These are phyloP conservation scores for Anguilla anguilla DNA, from an alignment of 2,797 vertebrate genomes.

Conservation along the genomic window DNA sequence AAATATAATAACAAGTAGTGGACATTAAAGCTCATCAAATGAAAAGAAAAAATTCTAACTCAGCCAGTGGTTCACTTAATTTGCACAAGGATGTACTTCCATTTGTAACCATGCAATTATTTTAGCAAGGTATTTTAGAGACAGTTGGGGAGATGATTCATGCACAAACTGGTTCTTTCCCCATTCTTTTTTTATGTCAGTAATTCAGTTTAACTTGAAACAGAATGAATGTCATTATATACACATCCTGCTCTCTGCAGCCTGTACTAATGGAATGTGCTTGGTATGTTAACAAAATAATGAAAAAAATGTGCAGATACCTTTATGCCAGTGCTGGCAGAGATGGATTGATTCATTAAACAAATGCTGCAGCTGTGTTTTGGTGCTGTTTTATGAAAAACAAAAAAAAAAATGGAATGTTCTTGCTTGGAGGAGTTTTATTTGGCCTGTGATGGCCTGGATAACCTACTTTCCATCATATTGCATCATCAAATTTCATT, in stretches of 20 bases:
- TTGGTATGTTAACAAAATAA: not conserved
- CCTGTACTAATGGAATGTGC: not conserved
- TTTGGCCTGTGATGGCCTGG: not conserved
- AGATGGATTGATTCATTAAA: constrained; percentile 21
- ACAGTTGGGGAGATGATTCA: not conserved
- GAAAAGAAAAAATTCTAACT: too few species aligned
- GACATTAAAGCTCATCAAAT: too few species aligned
- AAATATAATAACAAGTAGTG: too few species aligned
- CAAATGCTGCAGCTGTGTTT: not conserved
- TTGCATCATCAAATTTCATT: constrained; percentile 14
- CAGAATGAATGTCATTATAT: not conserved
- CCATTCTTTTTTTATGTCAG: not conserved
- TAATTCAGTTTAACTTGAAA: not conserved
- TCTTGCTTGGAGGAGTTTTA: not conserved
- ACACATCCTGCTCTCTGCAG: not conserved
- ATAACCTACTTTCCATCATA: constrained; percentile 25
- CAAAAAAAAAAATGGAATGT: constrained; percentile 18
- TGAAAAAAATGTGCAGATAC: not conserved
- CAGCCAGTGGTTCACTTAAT: too few species aligned
- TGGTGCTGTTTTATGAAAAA: not conserved
- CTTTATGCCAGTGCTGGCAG: constrained; percentile 7
- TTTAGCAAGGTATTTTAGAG: not conserved
- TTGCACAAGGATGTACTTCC: too few species aligned
- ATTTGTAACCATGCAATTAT: not conserved
- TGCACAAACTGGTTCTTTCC: not conserved